Conservation (phyloP, 2,888 invertebrate genomes). For the Hirtodrosophila alboralis region DNA sequence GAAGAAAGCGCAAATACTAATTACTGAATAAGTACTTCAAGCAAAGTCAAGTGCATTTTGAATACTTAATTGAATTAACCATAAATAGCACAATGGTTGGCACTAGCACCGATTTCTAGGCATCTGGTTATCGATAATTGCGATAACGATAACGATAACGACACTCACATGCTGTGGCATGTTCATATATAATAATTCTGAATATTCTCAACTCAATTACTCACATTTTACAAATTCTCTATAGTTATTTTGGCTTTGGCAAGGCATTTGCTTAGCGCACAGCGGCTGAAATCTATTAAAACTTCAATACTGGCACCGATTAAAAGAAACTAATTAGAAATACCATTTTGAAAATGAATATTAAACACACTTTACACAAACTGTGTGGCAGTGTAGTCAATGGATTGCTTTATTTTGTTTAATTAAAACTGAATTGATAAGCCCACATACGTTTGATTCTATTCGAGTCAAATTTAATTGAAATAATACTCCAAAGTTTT, state of each 20-base stretch:
- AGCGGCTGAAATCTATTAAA: constrained; percentile 40
- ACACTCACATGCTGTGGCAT: constrained; percentile 45
- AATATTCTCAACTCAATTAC: constrained; percentile 8
- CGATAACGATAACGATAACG: constrained; percentile 34
- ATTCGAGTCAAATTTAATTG: constrained; percentile 12
- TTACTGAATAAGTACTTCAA: constrained; percentile 10
- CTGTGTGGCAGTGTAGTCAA: constrained; percentile 5
- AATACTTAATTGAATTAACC: constrained; percentile 28
- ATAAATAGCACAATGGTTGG: constrained; percentile 17
- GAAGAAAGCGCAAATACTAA: constrained; percentile 14
- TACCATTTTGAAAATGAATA: too few species aligned
- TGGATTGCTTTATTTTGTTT: neutral
- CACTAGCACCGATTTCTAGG: constrained; percentile 40
- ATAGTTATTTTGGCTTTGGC: constrained; percentile 33
- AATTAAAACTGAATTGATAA: constrained; percentile 3
- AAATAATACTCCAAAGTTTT: constrained; percentile 26
- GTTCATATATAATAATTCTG: constrained; percentile 15
- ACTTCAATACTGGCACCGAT: constrained; percentile 24
- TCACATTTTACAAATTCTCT: constrained; percentile 26
- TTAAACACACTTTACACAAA: neutral
- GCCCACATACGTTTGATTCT: constrained; percentile 1
- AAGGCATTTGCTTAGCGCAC: constrained; percentile 67
- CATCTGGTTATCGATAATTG: constrained; percentile 25
- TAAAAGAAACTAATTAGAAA: constrained; percentile 6
- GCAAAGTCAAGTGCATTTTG: constrained; percentile 17